Base-by-base conservation (phyloP, 2,888 invertebrate species). In the Ferdinandea cuprea region DNA sequence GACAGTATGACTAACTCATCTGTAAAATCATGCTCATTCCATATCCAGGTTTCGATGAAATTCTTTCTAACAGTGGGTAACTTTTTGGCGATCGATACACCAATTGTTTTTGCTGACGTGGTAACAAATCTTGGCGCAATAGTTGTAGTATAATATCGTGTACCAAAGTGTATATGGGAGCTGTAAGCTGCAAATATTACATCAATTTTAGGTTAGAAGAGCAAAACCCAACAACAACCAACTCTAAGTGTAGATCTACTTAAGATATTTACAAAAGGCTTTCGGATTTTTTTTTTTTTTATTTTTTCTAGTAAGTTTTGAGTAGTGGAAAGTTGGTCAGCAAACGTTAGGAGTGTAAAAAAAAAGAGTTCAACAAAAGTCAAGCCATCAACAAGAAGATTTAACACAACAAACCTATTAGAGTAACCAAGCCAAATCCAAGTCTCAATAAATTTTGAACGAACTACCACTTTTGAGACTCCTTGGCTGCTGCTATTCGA, bases 371-470 rank as follows among this genome's bases (percentile, higher is more conserved):
- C 13, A 56, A 40, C 17, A 37, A 30, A 63, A 61, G 19, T 80
- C 68, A 77, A 72, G 46, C 66, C 71, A 66, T 52, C 48, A 25
- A 69, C 25, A 42, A 11, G 13, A 28, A 32, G 52, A 54, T 13
- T 13, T 37, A 42, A 37, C 54, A 30, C 15, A 61, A 84, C 84
- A 52, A 84, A 84, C 84, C 84, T 84, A 84, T 52, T 42, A 28
- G 30, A 30, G 28, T 32, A 25, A 44, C 17, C 44, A 40, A 58
- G 65, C 85, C 85, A 85, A 42, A 85, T 79, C 85, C 85, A 85
- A 52, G 83, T 72, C 68, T 86, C 86, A 9, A 71, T 66, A 56
- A 86, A 86, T 15, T 85, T 85, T 28, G 72, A 83, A 46, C 86
- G 84, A 63, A 83, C 40, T 25, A 17, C 8, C 37, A 61, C 4